Evolutionary conservation across 2,113 vertebrate genomes (phyloP).

Genomic region (Melospiza georgiana): DNA sequence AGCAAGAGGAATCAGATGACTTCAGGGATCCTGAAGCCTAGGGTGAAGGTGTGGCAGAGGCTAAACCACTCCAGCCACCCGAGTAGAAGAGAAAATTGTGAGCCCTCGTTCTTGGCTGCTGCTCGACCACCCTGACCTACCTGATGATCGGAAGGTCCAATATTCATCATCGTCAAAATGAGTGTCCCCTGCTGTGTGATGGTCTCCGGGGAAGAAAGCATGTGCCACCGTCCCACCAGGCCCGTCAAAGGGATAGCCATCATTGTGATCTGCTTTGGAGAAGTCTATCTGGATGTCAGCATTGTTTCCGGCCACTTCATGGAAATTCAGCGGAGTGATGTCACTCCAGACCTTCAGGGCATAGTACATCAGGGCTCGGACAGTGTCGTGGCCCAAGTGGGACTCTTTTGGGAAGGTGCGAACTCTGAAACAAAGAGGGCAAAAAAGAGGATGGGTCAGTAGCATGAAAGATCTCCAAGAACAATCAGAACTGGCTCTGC

Average conservation of each 20-base stretch:
- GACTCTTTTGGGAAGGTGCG: constrained; percentile 90
- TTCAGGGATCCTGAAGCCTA: background rate
- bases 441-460: background rate
- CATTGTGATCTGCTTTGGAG: constrained; percentile 89
- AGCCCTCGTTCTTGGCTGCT: background rate
- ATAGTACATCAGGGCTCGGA: constrained; percentile 94
- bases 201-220: constrained; percentile 92
- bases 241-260: constrained; percentile 93
- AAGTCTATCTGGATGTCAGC: constrained; percentile 98
- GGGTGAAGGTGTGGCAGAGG: background rate
- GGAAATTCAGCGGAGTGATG: constrained; percentile 92
- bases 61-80: background rate
- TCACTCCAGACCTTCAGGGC: constrained; percentile 98
- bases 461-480: background rate
- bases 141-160: constrained; percentile 95
- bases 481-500: background rate
- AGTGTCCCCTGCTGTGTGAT: constrained; percentile 86
- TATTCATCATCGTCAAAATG: constrained; percentile 96
- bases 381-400: constrained; percentile 87
- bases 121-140: constrained; percentile 62
- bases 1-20: background rate
- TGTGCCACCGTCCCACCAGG: constrained; percentile 94
- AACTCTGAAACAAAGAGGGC: constrained; percentile 74
- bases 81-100: background rate
- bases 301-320: constrained; percentile 89